A percentile compares a stretch with the other conserved stretches of the same genome.
Evolutionary conservation across 2,888 invertebrate species (phyloP).

Genomic region (Chelonus formosanus): DNA sequence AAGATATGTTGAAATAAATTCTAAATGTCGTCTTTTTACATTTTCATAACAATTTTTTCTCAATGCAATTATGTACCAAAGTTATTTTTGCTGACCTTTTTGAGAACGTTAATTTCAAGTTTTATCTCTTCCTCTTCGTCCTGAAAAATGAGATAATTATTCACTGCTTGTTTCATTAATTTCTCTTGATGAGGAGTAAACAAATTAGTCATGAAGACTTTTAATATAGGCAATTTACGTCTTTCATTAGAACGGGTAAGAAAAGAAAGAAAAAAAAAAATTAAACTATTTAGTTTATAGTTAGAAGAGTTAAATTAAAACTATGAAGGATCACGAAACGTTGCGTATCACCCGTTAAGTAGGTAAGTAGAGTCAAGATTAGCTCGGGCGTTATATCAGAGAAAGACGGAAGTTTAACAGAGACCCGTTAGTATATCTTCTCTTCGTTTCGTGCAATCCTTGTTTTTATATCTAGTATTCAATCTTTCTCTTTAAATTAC

Average conservation of each 20-base stretch:
- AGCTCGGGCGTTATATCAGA: constrained; percentile 48
- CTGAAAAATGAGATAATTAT: constrained; percentile 59
- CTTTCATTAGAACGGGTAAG: constrained; percentile 1
- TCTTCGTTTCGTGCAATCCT: not conserved
- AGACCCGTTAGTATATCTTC: constrained; percentile 31
- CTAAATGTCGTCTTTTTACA: not conserved
- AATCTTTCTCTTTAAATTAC: no score
- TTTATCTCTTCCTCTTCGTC: constrained; percentile 99
- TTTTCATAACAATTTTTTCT: not conserved
- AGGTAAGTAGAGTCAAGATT: constrained; percentile 52
- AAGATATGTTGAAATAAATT: no score
- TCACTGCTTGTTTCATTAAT: constrained; percentile 11
- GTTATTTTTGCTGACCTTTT: constrained; percentile 71
- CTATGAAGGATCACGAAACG: constrained; percentile 41
- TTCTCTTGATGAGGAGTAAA: constrained; percentile 1
- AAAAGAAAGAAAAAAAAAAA: constrained; percentile 11
- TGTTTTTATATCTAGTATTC: not conserved
- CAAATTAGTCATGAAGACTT: constrained; percentile 10
- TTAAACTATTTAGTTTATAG: not conserved
- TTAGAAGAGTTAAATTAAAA: not conserved
- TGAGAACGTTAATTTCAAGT: constrained; percentile 98
- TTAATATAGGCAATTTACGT: constrained; percentile 6
- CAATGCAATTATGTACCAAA: not conserved
- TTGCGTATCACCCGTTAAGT: constrained; percentile 49
- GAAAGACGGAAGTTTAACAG: constrained; percentile 36